Base-by-base conservation (phyloP, 2,113 vertebrate genomes). In the Ctenodactylus gundi region DNA sequence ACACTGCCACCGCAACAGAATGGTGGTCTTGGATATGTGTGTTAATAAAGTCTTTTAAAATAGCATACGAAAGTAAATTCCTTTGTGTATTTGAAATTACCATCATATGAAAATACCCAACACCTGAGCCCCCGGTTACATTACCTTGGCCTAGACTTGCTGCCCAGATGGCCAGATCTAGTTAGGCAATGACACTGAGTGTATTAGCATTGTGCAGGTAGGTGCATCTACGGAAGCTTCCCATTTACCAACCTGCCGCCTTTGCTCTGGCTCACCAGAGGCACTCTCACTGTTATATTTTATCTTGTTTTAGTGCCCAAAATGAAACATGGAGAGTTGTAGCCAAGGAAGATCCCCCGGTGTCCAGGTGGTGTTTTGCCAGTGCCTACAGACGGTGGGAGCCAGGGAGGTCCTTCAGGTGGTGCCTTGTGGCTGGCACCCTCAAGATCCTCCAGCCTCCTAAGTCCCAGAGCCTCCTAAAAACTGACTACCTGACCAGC, bases 401-500 rank as follows among this genome's bases (percentile, higher is more conserved):
- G 81, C 88, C 93, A 82, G 85, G 77, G 73, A 57, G 94, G 90
- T 96, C 96, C 96, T 96, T 88, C 87, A 97, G 95, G 95, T 93
- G 4, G 70, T 77, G 93, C 95, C 95, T 80, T 95, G 97, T 97
- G 94, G 27, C 80, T 96, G 96, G 97, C 97, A 97, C 94, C 92
- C 95, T 98, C 91, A 70, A 94, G 97, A 77, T 34, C 92, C 98
- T 97, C 97, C 98, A n/a, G n/a, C n/a, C n/a, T n/a, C n/a, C n/a
- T n/a, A n/a, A n/a, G n/a, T n/a, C n/a, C n/a, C n/a, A n/a, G n/a
- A n/a, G n/a, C n/a, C n/a, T n/a, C n/a, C 98, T 97, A 97, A 98
- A 98, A 97, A 94, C 97, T 94, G 97, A 98, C 98, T 97, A 97
- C 95, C 96, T 98, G 96, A 98, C 96, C 88, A 55, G 62, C 97